Evolutionary conservation across 2,888 invertebrate species (phyloP).

Genomic region (Polymixis flavicincta): DNA sequence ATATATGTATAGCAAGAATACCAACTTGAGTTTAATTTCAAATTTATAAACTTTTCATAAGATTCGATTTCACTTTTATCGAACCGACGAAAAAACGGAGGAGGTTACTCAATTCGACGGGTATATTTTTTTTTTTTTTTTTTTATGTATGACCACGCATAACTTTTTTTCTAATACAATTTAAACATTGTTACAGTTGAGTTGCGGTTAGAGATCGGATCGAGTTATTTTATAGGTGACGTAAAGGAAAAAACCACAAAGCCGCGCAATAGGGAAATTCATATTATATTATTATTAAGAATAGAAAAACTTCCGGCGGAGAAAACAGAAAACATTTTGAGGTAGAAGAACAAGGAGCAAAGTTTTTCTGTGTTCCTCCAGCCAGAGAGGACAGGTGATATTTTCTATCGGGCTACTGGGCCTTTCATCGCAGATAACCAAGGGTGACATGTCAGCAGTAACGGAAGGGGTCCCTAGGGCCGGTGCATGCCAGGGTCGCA

Average conservation of each 20-base stretch:
- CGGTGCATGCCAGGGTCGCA: no score
- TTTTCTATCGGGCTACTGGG: background rate
- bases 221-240: constrained; percentile 13
- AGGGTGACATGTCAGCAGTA: no score
- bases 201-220: constrained; percentile 28
- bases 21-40: background rate
- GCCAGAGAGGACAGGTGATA: background rate
- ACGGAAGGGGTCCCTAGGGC: no score
- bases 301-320: background rate
- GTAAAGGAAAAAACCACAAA: constrained; percentile 28
- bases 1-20: background rate
- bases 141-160: no score
- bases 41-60: background rate
- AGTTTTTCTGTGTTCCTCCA: background rate
- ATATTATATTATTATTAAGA: background rate
- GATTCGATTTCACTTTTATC: constrained; percentile 30
- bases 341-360: background rate
- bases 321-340: background rate
- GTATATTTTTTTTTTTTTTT: no score
- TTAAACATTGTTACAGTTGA: constrained; percentile 11
- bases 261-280: constrained; percentile 9
- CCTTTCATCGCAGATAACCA: no score
- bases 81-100: no score
- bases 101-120: no score
- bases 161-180: constrained; percentile 9